Evolutionary conservation across 2,113 vertebrate species (phyloP).

Genomic region (Salvelinus sp.): DNA sequence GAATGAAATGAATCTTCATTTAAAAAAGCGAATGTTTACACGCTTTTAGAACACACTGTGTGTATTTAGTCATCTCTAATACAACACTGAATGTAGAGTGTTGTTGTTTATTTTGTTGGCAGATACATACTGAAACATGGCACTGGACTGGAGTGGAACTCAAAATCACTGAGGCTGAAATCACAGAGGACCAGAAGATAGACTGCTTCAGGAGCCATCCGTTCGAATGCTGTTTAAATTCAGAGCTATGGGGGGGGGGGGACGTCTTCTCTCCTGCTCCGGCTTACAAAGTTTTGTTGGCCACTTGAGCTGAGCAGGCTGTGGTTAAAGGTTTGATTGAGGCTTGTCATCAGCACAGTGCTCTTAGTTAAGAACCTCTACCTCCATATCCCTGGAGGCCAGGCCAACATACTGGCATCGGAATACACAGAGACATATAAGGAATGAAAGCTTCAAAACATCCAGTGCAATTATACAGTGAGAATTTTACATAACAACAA

Average conservation of each 20-base stretch:
- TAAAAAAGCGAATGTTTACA: background rate
- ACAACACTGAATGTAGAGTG: conserved; percentile 5
- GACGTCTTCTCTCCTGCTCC: conserved; percentile 21
- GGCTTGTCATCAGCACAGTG: conserved; percentile 28
- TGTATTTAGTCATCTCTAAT: background rate
- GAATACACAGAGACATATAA: conserved; percentile 70
- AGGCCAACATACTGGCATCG: conserved; percentile 39
- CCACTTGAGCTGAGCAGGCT: conserved; percentile 51
- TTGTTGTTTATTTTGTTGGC: conserved; percentile 37
- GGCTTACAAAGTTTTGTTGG: conserved; percentile 14
- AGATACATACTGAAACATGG: conserved; percentile 30
- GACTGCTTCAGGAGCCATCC: conserved; percentile 51
- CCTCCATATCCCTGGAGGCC: conserved; percentile 39
- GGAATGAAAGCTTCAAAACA: conserved; percentile 72
- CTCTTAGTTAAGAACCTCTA: conserved; percentile 59
- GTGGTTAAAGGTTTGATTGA: conserved; percentile 50
- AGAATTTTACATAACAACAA: conserved; percentile 76
- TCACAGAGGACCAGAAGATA: conserved; percentile 59
- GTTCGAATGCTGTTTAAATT: conserved; percentile 42
- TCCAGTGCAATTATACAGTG: conserved; percentile 69
- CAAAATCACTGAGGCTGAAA: conserved; percentile 67
- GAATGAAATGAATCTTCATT: conserved; percentile 4
- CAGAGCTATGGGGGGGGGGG: conserved; percentile 37
- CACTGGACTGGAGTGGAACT: conserved; percentile 45
- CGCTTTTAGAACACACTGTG: background rate